Evolutionary conservation across 2,888 invertebrate genomes (phyloP), one percentile per base, ranked within the genome.

Genomic region (Omphaloscelis lunosa): DNA sequence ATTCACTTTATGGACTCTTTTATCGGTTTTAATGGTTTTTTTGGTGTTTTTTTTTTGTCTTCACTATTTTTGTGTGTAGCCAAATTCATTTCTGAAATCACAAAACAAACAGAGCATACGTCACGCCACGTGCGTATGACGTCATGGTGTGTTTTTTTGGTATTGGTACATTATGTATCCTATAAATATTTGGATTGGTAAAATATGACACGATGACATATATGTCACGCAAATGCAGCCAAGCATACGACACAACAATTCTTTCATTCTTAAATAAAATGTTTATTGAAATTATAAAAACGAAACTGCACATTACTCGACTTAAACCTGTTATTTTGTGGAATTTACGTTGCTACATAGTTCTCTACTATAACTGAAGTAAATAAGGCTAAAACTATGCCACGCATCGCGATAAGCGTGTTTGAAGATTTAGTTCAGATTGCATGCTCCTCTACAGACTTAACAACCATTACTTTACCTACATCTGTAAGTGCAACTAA

Each of bases 381-480:
- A 70, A 81, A 73, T 63, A 85, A 56, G 23, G 6, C 23, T 73
- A 63, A 62, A 80, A 75, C 66, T 67, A 61, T 70, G 11, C 51
- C 72, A 67, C 34, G 69, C 59, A 62, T 53, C n/a, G 53, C 45
- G 75, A 80, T 86, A 88, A 75, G 53, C 66, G 45, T 65, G 71
- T 63, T 68, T 72, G 39, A 75, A 86, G 82, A 84, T 86, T 63
- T 86, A 78, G 82, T 68, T 48, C 76, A 86, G 82, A 84, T 86
- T 82, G 78, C 58, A 80, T 71, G 82, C 65, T 79, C 56, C 70
- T 78, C 62, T 68, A 71, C 48, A 29, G 65, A 69, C 70, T 74
- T 88, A 86, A 79, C 66, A 68, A 65, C 65, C 53, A 72, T 73
- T 67, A 56, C 77, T 74, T 77, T 63, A 83, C 81, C 77, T 72